These are phyloP conservation scores for Biston stratarius DNA, from an alignment of 2,888 invertebrate species.

Conservation along the genomic window DNA sequence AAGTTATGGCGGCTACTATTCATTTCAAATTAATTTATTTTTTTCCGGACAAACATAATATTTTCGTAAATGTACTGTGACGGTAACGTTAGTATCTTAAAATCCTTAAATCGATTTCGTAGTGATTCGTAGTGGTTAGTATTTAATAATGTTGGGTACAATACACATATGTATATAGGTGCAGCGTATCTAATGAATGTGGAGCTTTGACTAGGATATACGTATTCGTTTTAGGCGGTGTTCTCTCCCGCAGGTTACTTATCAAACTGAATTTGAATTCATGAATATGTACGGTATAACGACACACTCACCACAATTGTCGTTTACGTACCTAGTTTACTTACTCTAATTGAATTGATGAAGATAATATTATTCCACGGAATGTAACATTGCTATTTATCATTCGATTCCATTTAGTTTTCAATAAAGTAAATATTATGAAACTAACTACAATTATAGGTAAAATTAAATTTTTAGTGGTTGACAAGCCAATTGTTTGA, in stretches of 20 bases:
- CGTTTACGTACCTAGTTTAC: constrained; percentile 30
- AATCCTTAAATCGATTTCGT: no score
- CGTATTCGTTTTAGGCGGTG: constrained; percentile 34
- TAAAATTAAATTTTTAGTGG: not conserved
- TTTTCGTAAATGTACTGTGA: no score
- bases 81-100: no score
- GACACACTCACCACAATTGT: constrained; percentile 39
- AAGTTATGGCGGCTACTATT: no score
- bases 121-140: no score
- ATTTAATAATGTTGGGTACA: no score
- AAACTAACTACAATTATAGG: not conserved
- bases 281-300: constrained; percentile 61
- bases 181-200: not conserved
- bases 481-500: no score
- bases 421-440: not conserved
- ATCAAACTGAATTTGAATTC: constrained; percentile 68
- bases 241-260: constrained; percentile 55
- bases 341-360: constrained; percentile 34
- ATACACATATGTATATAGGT: no score
- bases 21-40: no score
- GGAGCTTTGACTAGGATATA: constrained; percentile 14
- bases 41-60: no score
- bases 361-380: constrained; percentile 25
- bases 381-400: not conserved
- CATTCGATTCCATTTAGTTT: not conserved